Percentiles rank a stretch among this genome's conserved stretches.
These are phyloP conservation scores for Condylostylus longicornis DNA, from an alignment of 1,140 invertebrate genomes.

Conservation along the genomic window DNA sequence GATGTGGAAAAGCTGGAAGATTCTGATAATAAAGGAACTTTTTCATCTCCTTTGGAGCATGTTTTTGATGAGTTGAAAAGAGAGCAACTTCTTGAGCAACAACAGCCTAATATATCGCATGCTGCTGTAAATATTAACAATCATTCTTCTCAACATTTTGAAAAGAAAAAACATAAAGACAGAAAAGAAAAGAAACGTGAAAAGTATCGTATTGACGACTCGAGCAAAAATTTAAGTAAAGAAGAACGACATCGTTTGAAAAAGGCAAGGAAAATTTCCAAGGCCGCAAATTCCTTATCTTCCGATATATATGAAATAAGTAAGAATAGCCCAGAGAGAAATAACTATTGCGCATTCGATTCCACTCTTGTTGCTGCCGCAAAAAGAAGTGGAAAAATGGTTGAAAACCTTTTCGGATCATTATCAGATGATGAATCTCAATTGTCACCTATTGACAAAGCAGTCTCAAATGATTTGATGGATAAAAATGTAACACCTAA, in stretches of 20 bases:
- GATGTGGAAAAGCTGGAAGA: not conserved
- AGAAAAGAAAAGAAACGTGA: constrained; percentile 57
- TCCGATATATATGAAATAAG: too few relatives aligned
- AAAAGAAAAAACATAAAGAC: constrained; percentile 41
- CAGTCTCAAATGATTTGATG: constrained; percentile 10
- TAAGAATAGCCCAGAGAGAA: too few relatives aligned
- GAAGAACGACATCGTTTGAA: constrained; percentile 32
- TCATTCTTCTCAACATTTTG: constrained; percentile 10
- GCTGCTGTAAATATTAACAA: constrained; percentile 11
- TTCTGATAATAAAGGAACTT: not conserved
- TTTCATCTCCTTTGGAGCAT: constrained; percentile 4
- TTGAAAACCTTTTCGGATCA: constrained; percentile 77
- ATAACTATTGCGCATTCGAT: constrained; percentile 7
- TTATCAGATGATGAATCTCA: constrained; percentile 53
- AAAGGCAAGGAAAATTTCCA: constrained; percentile 39
- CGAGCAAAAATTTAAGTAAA: constrained; percentile 34
- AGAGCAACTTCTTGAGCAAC: too few relatives aligned
- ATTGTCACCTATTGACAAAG: constrained; percentile 20
- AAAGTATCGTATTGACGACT: constrained; percentile 44
- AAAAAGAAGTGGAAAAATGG: constrained; percentile 46
- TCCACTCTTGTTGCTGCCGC: not conserved
- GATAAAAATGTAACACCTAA: too few relatives aligned
- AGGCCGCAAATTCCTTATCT: constrained; percentile 11
- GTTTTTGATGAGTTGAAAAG: constrained; percentile 12
- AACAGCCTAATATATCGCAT: constrained; percentile 20